Percentiles rank a stretch among this genome's conserved stretches.
Evolutionary conservation across 1,140 invertebrate genomes (phyloP).

Genomic region (Pygmarrhopalites habei): DNA sequence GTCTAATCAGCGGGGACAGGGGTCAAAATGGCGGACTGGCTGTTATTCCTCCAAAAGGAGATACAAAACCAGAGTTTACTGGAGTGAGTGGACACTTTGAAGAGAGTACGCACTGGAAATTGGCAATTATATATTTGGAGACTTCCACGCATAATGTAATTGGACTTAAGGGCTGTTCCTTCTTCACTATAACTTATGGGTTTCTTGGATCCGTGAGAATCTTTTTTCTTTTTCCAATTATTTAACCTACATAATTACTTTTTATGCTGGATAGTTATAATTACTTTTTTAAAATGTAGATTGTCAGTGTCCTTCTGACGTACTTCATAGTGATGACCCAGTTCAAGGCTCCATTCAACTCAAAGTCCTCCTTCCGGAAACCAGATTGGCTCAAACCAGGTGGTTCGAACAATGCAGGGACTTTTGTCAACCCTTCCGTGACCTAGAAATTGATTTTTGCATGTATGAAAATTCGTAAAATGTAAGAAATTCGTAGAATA

Average conservation of each 20-base stretch:
- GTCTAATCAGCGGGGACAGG: too few relatives aligned
- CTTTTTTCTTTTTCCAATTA: too few relatives aligned
- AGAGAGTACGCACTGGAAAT: not conserved
- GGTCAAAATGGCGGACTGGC: not conserved
- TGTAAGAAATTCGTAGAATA: too few relatives aligned
- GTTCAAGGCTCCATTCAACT: not conserved
- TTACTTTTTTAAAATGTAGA: too few relatives aligned
- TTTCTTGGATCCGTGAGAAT: slow-evolving; percentile 14
- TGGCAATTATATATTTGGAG: slow-evolving; percentile 1
- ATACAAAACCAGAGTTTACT: not conserved
- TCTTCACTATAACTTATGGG: slow-evolving; percentile 12
- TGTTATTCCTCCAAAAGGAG: not conserved
- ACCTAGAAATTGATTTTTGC: too few relatives aligned
- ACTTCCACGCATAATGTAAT: not conserved
- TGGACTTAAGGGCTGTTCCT: slow-evolving; percentile 2
- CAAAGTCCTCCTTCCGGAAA: too few relatives aligned
- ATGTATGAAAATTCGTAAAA: too few relatives aligned
- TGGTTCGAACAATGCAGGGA: too few relatives aligned
- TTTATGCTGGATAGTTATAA: too few relatives aligned
- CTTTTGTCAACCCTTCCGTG: too few relatives aligned
- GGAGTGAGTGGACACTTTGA: not conserved
- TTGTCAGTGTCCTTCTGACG: not conserved
- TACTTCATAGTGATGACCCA: not conserved
- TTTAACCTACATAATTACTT: too few relatives aligned
- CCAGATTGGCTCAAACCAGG: too few relatives aligned